phyloP scores from a whole-genome alignment of 2,888 invertebrate species.

The Lepidocyrtinus sp. region DNA sequence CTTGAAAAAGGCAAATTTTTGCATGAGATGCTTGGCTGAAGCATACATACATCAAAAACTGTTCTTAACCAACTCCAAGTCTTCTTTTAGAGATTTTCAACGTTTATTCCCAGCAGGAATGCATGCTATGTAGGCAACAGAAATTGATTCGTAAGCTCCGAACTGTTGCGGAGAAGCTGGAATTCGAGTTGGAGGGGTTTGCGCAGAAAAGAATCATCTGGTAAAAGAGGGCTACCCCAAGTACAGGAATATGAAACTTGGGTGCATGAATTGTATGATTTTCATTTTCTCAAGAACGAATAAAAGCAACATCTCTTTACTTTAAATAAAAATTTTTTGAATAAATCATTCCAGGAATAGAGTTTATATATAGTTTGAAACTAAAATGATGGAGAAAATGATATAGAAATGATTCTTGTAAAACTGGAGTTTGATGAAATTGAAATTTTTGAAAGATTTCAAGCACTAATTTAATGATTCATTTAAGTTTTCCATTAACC shows the following conservation, averaged over 20 bases:
- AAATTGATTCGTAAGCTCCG: slow-evolving; percentile 23
- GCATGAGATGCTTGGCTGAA: not conserved
- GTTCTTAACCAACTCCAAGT: not conserved
- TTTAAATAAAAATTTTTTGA: not conserved
- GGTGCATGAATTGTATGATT: no score
- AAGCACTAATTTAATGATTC: slow-evolving; percentile 3
- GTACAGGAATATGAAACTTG: no score
- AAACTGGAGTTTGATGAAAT: no score
- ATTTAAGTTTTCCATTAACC: slow-evolving; percentile 22
- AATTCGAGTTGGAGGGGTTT: slow-evolving; percentile 1
- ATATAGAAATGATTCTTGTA: not conserved
- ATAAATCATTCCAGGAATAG: not conserved
- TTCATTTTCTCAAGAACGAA: not conserved
- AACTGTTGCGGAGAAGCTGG: slow-evolving; percentile 1
- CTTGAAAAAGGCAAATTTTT: not conserved
- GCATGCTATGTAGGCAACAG: not conserved
- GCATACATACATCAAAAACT: not conserved
- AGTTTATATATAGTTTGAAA: no score
- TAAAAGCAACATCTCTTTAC: not conserved
- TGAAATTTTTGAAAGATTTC: slow-evolving; percentile 13
- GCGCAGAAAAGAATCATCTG: slow-evolving; percentile 39
- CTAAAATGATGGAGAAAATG: not conserved
- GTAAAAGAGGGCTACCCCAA: not conserved
- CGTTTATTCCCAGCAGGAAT: not conserved
- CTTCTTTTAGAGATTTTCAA: not conserved